phyloP scores from a whole-genome alignment of 2,797 vertebrate genomes.

The Kryptopterus vitreolus region DNA sequence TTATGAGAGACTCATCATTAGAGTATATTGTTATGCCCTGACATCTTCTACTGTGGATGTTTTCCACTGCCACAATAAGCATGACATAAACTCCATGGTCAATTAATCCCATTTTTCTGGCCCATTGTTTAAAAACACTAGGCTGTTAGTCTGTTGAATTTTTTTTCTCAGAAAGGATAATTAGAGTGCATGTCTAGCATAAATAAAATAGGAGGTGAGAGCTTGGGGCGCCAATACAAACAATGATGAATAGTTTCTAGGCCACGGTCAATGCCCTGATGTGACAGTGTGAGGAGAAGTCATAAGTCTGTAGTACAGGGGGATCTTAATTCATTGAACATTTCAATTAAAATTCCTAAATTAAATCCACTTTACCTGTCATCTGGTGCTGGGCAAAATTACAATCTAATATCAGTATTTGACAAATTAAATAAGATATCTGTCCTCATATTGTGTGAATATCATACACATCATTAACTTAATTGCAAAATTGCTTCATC shows the following conservation, averaged over 20 bases:
- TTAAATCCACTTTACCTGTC: neutral
- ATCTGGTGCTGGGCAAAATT: neutral
- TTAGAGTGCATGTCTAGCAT: neutral
- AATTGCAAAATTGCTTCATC: neutral
- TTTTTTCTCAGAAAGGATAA: constrained; percentile 1
- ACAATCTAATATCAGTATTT: neutral
- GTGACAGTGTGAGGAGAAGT: neutral
- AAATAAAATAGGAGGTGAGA: constrained; percentile 3
- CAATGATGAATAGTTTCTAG: neutral
- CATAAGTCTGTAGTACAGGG: neutral
- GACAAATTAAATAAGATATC: neutral
- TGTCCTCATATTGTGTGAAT: neutral
- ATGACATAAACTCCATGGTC: neutral
- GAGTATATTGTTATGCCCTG: neutral
- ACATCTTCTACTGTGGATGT: neutral
- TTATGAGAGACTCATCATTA: too few species aligned
- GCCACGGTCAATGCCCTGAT: neutral
- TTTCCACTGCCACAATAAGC: constrained; percentile 5
- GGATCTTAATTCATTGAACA: neutral
- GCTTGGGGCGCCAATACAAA: neutral
- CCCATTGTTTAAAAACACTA: neutral
- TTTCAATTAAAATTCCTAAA: neutral
- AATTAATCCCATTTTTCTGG: neutral
- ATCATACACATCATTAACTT: neutral
- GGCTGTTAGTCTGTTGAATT: neutral